Base-by-base conservation (phyloP, 2,113 vertebrate species). In the Zosterops japonicus region DNA sequence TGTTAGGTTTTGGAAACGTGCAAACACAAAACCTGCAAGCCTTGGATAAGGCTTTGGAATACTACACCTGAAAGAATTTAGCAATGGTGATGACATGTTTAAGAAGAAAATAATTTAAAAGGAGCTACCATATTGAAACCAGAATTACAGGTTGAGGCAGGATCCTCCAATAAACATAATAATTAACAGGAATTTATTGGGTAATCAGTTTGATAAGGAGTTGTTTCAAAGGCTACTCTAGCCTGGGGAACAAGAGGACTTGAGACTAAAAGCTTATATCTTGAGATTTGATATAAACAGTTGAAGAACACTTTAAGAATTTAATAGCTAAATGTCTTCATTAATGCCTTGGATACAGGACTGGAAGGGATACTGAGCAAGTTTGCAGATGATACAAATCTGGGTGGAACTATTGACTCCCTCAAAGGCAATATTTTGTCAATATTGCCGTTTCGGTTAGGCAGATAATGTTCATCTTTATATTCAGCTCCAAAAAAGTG, bases 91-190 rank as follows among this genome's bases (percentile, higher is more conserved):
- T 65, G 74, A 61, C 0, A 17, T 28, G 55, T 93, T 41, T 87
- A 87, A 76, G 49, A 92, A 91, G 36, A 89, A 93, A 80, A 65
- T 80, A 78, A 77, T 95, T 93, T 91, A 64, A 87, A 89, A 85
- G 63, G 67, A 93, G 89, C 29, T 70, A n/a, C 41, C 2, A 5
- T 77, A 75, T 57, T 93, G 63, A 94, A 95, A 89, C 35, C 57
- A 69, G 91, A 85, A 76, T 89, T 94, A 83, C 78, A 87, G 55
- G 70, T 78, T 90, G 74, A 79, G 78, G 53, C 78, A 89, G 52
- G 53, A 28, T 79, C 69, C 61, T 93, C 31, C 83, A 76, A 53
- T 68, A 82, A 91, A 36, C 44, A 22, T 60, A 42, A 6, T 91
- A 87, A 79, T 91, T 94, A 27, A 68, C 21, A 33, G 41, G 16